These are phyloP conservation scores for Microtus pennsylvanicus DNA, from an alignment of 2,113 vertebrate species.

Conservation along the genomic window DNA sequence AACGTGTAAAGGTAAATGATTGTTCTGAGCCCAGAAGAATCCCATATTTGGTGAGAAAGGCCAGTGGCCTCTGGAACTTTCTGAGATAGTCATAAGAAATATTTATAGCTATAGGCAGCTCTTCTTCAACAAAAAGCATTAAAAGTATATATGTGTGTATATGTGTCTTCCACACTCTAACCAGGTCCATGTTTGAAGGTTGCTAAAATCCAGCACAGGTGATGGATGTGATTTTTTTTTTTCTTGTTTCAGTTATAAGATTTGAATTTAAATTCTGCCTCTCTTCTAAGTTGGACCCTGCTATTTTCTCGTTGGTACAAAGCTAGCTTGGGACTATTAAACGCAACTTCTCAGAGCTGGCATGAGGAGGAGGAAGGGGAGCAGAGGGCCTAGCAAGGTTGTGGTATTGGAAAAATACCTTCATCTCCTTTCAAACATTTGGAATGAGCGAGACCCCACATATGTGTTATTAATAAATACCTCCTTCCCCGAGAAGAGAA, in stretches of 20 bases:
- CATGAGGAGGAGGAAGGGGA: not conserved
- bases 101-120: constrained; percentile 67
- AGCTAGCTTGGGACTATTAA: not conserved
- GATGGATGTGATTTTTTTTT: not conserved
- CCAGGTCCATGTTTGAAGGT: constrained; percentile 6
- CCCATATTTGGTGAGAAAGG: constrained; percentile 64
- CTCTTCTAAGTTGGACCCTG: not conserved
- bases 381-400: not conserved
- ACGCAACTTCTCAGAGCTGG: not conserved
- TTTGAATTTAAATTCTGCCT: constrained; percentile 40
- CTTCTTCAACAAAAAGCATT: constrained; percentile 65
- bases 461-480: constrained; percentile 48
- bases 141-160: constrained; percentile 9
- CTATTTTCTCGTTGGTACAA: not conserved
- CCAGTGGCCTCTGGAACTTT: constrained; percentile 66
- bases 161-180: not conserved
- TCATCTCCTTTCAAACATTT: constrained; percentile 63
- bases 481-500: constrained; percentile 62
- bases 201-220: not conserved
- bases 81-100: constrained; percentile 71
- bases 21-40: constrained; percentile 52
- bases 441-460: constrained; percentile 26
- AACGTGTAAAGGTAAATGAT: constrained; percentile 66
- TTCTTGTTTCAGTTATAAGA: not conserved
- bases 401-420: constrained; percentile 47